These are phyloP conservation scores for Cephus spinipes DNA, from an alignment of 2,888 invertebrate species.

Conservation along the genomic window DNA sequence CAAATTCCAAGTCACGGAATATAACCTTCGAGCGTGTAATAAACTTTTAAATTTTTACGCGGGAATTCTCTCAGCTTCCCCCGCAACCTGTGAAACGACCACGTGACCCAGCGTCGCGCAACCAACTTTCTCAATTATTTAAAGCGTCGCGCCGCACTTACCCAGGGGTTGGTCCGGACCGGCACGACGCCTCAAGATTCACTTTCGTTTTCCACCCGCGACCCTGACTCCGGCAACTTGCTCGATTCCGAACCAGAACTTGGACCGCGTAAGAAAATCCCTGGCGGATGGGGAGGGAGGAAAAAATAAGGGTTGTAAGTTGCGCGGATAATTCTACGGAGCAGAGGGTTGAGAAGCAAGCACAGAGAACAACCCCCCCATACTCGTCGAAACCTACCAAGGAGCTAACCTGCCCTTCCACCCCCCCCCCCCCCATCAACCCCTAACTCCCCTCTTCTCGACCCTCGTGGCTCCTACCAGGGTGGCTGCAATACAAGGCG, in stretches of 20 bases:
- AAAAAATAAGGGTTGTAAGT: slow-evolving; percentile 51
- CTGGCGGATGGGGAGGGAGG: slow-evolving; percentile 32
- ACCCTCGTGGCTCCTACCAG: slow-evolving; percentile 4
- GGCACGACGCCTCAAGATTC: slow-evolving; percentile 51
- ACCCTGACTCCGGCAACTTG: slow-evolving; percentile 1
- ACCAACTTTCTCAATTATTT: slow-evolving; percentile 49
- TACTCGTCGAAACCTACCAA: background rate
- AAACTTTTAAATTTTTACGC: background rate
- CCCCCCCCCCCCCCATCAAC: background rate
- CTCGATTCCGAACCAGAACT: background rate
- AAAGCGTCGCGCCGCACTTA: slow-evolving; percentile 46
- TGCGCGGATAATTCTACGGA: slow-evolving; percentile 51
- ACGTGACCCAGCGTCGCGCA: background rate
- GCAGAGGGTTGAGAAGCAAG: slow-evolving; percentile 27
- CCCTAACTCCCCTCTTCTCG: background rate
- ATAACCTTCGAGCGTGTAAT: background rate
- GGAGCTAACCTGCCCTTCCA: background rate
- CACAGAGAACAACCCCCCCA: background rate
- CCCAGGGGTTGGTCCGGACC: slow-evolving; percentile 44
- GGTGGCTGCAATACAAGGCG: slow-evolving; percentile 48
- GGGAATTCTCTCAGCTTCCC: background rate
- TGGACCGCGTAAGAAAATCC: slow-evolving; percentile 26
- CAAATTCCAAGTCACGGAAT: background rate
- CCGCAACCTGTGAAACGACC: background rate
- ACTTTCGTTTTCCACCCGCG: slow-evolving; percentile 48